A percentile compares a stretch with the other conserved stretches of the same genome.
phyloP scores from a whole-genome alignment of 2,113 vertebrate genomes.

The Passer montanus region DNA sequence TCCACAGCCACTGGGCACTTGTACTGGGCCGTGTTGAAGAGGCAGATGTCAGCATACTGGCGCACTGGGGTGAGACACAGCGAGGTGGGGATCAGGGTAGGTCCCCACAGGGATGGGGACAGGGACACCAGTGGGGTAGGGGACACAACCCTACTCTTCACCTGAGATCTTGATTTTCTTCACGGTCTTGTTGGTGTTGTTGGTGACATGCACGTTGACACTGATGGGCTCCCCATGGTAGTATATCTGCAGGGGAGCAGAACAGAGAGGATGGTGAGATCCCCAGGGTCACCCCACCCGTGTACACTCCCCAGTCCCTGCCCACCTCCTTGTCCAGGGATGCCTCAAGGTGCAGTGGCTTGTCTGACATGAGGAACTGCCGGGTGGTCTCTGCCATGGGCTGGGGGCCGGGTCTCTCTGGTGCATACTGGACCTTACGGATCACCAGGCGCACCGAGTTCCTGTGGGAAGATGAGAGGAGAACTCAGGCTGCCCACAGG shows the following conservation, averaged over 20 bases:
- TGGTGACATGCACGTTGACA: constrained; percentile 95
- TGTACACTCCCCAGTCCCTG: not conserved
- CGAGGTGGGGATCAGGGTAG: rapidly evolving
- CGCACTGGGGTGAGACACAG: constrained; percentile 76
- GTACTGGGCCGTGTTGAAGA: constrained; percentile 98
- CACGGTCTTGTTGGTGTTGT: constrained; percentile 97
- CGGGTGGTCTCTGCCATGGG: constrained; percentile 93
- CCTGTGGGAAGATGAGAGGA: constrained; percentile 52
- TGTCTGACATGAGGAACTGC: constrained; percentile 97
- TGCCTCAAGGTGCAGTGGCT: constrained; percentile 91
- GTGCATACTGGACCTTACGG: constrained; percentile 93
- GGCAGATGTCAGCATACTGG: constrained; percentile 95
- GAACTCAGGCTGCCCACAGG: rapidly evolving
- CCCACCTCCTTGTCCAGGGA: constrained; percentile 91
- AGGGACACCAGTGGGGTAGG: not conserved
- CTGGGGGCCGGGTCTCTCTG: constrained; percentile 88
- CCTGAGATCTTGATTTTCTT: constrained; percentile 98
- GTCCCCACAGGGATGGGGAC: rapidly evolving
- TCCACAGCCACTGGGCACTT: constrained; percentile 94
- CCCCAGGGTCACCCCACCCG: not conserved
- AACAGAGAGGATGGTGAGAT: not conserved
- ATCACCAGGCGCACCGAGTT: constrained; percentile 94
- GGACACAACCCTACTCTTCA: not conserved
- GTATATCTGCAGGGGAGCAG: constrained; percentile 82
- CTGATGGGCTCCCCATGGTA: constrained; percentile 97